Evolutionary conservation across 2,888 invertebrate species (phyloP).

Genomic region (Brachypterus glaber): DNA sequence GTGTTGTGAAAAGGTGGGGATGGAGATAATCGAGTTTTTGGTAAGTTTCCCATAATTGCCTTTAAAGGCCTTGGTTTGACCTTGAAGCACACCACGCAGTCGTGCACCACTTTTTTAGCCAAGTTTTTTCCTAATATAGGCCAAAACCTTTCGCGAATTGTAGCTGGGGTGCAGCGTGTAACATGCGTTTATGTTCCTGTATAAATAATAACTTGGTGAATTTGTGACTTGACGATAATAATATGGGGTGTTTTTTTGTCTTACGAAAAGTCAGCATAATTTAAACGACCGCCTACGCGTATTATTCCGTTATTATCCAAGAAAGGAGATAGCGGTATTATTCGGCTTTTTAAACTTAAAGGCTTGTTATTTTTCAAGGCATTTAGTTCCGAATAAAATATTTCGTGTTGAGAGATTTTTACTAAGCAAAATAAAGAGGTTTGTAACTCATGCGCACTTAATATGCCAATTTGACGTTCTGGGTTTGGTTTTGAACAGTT

Average conservation of each 20-base stretch:
- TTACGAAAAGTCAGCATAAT: constrained; percentile 6
- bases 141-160: constrained; percentile 23
- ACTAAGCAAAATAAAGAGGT: constrained; percentile 7
- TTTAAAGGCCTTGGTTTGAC: constrained; percentile 14
- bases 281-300: constrained; percentile 15
- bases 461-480: constrained; percentile 1
- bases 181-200: constrained; percentile 14
- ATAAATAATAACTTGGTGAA: constrained; percentile 16
- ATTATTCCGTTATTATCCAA: constrained; percentile 9
- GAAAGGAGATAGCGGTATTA: constrained; percentile 15
- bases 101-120: constrained; percentile 15
- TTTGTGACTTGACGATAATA: constrained; percentile 13
- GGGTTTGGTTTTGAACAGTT: background rate
- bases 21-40: constrained; percentile 16
- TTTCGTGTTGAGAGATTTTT: constrained; percentile 7
- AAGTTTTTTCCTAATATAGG: constrained; percentile 19
- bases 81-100: constrained; percentile 21
- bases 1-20: constrained; percentile 22
- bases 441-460: constrained; percentile 7
- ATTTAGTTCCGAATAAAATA: constrained; percentile 9
- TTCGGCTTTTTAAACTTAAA: constrained; percentile 5
- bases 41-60: constrained; percentile 25
- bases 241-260: constrained; percentile 16
- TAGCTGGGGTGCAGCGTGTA: constrained; percentile 15
- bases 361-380: constrained; percentile 5